These are phyloP conservation scores for Andrena flavipes DNA, from an alignment of 2,888 invertebrate genomes.

Conservation along the genomic window DNA sequence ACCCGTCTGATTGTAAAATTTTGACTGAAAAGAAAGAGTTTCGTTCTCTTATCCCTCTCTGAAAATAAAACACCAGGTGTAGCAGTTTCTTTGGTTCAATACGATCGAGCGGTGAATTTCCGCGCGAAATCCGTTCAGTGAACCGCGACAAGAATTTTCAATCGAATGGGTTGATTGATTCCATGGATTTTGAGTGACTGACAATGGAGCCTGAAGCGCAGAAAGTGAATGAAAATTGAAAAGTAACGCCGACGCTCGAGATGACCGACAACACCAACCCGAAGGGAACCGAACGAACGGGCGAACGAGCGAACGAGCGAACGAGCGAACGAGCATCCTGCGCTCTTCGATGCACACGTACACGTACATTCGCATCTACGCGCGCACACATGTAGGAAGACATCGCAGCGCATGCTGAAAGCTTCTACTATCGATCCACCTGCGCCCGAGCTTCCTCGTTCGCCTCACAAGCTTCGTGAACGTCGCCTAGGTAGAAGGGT, in stretches of 20 bases:
- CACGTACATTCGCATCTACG: background rate
- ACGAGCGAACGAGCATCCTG: background rate
- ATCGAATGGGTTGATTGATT: background rate
- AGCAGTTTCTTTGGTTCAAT: too few species aligned
- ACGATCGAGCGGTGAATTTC: too few species aligned
- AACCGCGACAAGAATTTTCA: background rate
- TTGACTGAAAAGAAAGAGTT: too few species aligned
- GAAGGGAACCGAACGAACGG: slow-evolving; percentile 18
- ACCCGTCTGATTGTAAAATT: background rate
- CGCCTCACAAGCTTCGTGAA: slow-evolving; percentile 78
- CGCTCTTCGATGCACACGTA: slow-evolving; percentile 20
- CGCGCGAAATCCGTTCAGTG: slow-evolving; percentile 6
- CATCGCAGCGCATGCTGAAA: slow-evolving; percentile 79
- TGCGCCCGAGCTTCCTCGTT: slow-evolving; percentile 66
- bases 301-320: background rate
- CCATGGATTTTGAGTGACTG: background rate
- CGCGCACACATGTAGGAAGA: background rate
- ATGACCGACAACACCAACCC: slow-evolving; percentile 45
- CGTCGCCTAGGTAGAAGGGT: slow-evolving; percentile 74
- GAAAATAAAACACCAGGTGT: too few species aligned
- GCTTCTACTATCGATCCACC: slow-evolving; percentile 77
- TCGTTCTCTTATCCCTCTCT: too few species aligned
- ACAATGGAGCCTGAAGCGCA: background rate
- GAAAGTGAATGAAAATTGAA: slow-evolving; percentile 37
- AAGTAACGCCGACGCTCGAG: slow-evolving; percentile 33